A percentile compares a stretch with the other conserved stretches of the same genome.
phyloP scores from a whole-genome alignment of 2,113 vertebrate species.

The cattle (Bos taurus) region DNA sequence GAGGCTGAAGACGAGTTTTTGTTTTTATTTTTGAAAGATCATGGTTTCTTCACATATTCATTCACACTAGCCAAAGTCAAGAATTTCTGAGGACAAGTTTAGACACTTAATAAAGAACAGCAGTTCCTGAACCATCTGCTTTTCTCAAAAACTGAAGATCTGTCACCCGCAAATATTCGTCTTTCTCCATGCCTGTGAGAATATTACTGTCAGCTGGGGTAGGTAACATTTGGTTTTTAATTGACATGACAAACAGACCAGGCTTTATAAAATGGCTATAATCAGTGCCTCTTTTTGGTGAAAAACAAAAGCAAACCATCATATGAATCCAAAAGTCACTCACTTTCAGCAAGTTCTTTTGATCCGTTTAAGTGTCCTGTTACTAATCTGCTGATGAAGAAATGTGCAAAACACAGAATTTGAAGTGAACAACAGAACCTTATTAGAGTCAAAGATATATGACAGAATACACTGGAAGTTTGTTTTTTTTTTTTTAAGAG shows the following conservation, averaged over 20 bases:
- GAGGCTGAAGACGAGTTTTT: not conserved
- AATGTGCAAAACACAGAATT: conserved; percentile 52
- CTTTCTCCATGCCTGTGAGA: conserved; percentile 31
- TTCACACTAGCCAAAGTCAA: conserved; percentile 44
- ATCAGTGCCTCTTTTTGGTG: conserved; percentile 17
- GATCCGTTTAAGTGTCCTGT: conserved; percentile 73
- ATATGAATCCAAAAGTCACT: conserved; percentile 52
- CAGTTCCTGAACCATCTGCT: conserved; percentile 50
- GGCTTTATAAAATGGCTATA: conserved; percentile 41
- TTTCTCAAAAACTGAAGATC: conserved; percentile 49
- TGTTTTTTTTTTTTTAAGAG: not conserved
- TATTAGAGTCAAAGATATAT: conserved; percentile 32
- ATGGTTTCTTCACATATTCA: conserved; percentile 41
- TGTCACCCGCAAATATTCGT: conserved; percentile 8
- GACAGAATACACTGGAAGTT: conserved; percentile 13
- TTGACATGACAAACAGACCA: conserved; percentile 35
- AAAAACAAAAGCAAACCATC: conserved; percentile 49
- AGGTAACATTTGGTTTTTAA: conserved; percentile 49
- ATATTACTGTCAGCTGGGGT: conserved; percentile 41
- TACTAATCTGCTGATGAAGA: conserved; percentile 72
- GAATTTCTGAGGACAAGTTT: conserved; percentile 50
- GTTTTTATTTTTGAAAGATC: conserved; percentile 43
- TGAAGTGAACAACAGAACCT: conserved; percentile 71
- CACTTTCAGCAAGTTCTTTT: conserved; percentile 73
- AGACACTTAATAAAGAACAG: conserved; percentile 61